Evolutionary conservation across 2,797 vertebrate genomes (phyloP).

Genomic region (Platyrinchus mystaceus): DNA sequence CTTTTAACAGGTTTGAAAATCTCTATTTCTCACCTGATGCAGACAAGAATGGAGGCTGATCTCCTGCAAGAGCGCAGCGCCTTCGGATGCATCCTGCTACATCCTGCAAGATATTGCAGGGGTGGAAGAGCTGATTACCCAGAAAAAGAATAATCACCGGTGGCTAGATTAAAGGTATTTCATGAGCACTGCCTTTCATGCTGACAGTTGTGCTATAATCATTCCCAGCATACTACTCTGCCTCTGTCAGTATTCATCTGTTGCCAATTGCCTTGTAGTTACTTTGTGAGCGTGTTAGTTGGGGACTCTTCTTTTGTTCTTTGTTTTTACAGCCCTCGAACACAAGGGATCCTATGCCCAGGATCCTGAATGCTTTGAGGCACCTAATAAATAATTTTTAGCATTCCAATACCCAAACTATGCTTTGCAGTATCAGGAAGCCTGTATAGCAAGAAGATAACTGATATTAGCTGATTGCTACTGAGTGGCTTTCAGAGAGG

Average conservation of each 20-base stretch:
- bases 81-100: background rate
- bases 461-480: background rate
- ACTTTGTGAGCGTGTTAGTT: background rate
- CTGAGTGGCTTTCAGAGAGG: background rate
- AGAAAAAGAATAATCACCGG: constrained; percentile 34
- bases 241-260: constrained; percentile 33
- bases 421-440: background rate
- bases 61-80: background rate
- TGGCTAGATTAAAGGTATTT: constrained; percentile 48
- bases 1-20: background rate
- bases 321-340: constrained; percentile 6
- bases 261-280: constrained; percentile 58
- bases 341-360: background rate
- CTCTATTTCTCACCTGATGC: constrained; percentile 5
- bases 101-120: background rate
- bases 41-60: background rate
- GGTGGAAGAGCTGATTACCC: background rate
- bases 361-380: background rate
- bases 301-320: constrained; percentile 37
- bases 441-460: background rate
- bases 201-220: constrained; percentile 47
- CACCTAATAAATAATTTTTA: constrained; percentile 24
- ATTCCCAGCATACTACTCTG: constrained; percentile 36
- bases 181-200: constrained; percentile 32
- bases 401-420: background rate